Conservation (phyloP, 2,113 vertebrate genomes). For the Stigmatopora nigra region DNA sequence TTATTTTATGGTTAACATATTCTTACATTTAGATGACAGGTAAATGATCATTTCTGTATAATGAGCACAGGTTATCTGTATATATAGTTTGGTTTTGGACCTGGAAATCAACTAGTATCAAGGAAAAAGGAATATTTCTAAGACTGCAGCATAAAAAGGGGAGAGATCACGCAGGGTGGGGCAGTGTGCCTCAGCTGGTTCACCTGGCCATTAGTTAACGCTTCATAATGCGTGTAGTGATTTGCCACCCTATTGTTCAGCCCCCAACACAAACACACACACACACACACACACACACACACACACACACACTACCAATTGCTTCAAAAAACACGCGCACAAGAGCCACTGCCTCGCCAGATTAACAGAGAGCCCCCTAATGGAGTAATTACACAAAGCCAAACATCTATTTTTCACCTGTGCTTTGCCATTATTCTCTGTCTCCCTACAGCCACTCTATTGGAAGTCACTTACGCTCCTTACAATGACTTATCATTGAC, state of each 20-base stretch:
- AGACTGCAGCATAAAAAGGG: constrained; percentile 9
- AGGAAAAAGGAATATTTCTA: neutral
- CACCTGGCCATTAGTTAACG: constrained; percentile 65
- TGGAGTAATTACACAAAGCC: constrained; percentile 77
- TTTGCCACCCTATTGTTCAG: constrained; percentile 57
- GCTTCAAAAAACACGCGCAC: constrained; percentile 67
- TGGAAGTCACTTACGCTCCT: constrained; percentile 89
- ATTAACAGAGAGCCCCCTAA: constrained; percentile 77
- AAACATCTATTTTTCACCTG: constrained; percentile 85
- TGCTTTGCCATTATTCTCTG: constrained; percentile 85
- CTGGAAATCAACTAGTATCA: neutral
- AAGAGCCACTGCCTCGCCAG: constrained; percentile 50
- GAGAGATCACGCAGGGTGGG: constrained; percentile 48
- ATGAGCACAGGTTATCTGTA: neutral
- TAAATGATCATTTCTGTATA: neutral
- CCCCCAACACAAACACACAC: constrained; percentile 28
- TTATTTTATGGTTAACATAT: constrained; percentile 43
- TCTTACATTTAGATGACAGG: constrained; percentile 14
- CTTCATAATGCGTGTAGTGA: constrained; percentile 62
- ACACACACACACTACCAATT: constrained; percentile 39
- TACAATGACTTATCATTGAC: constrained; percentile 98
- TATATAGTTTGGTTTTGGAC: neutral
- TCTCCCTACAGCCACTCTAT: constrained; percentile 85
- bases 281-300: constrained; percentile 14
- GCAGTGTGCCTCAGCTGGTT: constrained; percentile 38